Evolutionary conservation across 2,113 vertebrate species (phyloP), one percentile per base, ranked within the genome.

Genomic region (Microtus richardsoni): DNA sequence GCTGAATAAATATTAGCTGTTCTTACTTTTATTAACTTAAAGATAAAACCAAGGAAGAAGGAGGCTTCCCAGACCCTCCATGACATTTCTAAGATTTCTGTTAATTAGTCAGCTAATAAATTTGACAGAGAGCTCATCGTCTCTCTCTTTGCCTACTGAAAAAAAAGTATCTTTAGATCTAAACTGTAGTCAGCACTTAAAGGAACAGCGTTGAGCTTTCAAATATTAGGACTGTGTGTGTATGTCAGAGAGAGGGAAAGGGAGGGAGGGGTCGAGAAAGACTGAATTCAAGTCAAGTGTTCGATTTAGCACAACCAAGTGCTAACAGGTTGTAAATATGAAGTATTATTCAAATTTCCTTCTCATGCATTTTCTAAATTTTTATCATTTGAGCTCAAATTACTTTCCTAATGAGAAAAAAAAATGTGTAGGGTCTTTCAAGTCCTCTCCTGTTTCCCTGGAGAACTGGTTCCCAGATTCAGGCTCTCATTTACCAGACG

Each of bases 1-100:
- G n/a, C 47, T 93, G 73, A 93, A 85, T 89, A 96, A 98, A 93
- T 95, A 88, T 87, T 96, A 94, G 39, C 80, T 93, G n/a, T 90
- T 90, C 84, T 86, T 78, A 90, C 14, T 90, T 86, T 68, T 93
- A 96, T 94, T 92, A 70, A 41, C 68, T 90, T 95, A 77, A 93
- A 85, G 80, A 9, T 89, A 88, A 96, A 95, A 94, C 26, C 36
- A 93, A 90, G 60, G 88, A 44, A 94, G 10, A 93, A 95, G 41
- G 26, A 84, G 22, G 16, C 36, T 85, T 80, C 47, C 44, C 2
- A 78, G 52, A 17, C 4, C 24, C 30, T 92, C 73, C 39, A 21
- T 93, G 91, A 91, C 44, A 96, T 93, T 95, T 91, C 73, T 87
- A 30, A 93, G 58, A 88, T 94, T 95, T 95, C 75, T 89, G 26